These are phyloP conservation scores for Mus spicilegus DNA, from an alignment of 2,113 vertebrate species.

Conservation along the genomic window DNA sequence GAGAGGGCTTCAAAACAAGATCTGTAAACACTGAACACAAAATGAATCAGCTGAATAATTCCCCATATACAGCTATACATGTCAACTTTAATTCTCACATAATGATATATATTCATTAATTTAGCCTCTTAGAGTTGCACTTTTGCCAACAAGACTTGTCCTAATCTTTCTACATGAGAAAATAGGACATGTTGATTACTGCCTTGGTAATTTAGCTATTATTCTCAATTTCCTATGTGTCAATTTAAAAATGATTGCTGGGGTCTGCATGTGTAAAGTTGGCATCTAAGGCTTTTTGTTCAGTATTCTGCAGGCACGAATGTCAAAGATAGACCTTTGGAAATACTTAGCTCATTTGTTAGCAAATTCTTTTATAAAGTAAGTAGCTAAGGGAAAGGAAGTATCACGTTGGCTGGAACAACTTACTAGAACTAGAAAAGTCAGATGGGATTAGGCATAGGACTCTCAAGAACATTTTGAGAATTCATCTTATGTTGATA, in stretches of 20 bases:
- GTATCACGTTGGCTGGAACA: not conserved
- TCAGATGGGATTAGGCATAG: not conserved
- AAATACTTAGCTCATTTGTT: slow-evolving; percentile 4
- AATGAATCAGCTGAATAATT: slow-evolving; percentile 69
- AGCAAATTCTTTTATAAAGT: slow-evolving; percentile 1
- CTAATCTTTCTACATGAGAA: slow-evolving; percentile 58
- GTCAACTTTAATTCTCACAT: slow-evolving; percentile 62
- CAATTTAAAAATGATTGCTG: slow-evolving; percentile 61
- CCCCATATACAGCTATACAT: not conserved
- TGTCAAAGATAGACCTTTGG: not conserved
- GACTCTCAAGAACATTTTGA: not conserved
- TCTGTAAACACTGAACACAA: slow-evolving; percentile 58
- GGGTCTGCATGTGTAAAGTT: not conserved
- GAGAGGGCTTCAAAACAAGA: slow-evolving; percentile 43
- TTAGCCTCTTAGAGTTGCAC: slow-evolving; percentile 59
- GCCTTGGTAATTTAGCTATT: slow-evolving; percentile 70
- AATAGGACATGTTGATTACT: slow-evolving; percentile 60
- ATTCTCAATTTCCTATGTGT: slow-evolving; percentile 61
- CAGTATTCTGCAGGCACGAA: not conserved
- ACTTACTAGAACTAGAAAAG: not conserved
- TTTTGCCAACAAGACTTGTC: slow-evolving; percentile 75
- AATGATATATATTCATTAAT: slow-evolving; percentile 55
- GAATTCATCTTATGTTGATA: not conserved
- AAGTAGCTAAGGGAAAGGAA: not conserved
- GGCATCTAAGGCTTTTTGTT: slow-evolving; percentile 44